Base-by-base conservation (phyloP, 2,113 vertebrate genomes). In the Cranoglanis bouderius region DNA sequence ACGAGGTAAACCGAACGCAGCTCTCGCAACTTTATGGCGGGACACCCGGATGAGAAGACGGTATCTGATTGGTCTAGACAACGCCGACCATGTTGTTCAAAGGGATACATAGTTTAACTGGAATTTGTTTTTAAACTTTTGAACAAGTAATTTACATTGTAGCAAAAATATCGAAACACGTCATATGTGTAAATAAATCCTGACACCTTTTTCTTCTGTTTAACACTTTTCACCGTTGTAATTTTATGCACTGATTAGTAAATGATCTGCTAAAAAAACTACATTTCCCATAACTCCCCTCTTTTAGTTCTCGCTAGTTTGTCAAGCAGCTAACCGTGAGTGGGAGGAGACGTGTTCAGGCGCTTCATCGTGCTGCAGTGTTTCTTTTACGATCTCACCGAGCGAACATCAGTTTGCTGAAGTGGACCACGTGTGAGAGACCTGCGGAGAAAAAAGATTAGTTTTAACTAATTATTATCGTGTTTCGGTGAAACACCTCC, bases 401-500 rank as follows among this genome's bases (percentile, higher is more conserved):
- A 61, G 49, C 55, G 65, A 12, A n/a, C 61, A 55, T 32, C 84
- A 51, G 63, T 49, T 49, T 55, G 84, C 49, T 35, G 67, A 40
- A 38, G 19, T 57, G 21, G 40, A 74, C n/a, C 84, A 85, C 84
- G 84, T 85, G 84, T 75, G 9, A 74, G 49, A 21, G n/a, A 85
- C n/a, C 65, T 72, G 6, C 70, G 16, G 57, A 51, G n/a, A 81
- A 38, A 26, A 72, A 26, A 35, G 16, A 70, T 51, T 35, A 6
- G 32, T 57, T 55, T 40, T 4, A 85, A 35, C 6, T 72, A 24
- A 72, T 72, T 84, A 16, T 49, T 26, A 85, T 85, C 63, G 84
- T 85, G 84, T 85, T 85, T 77, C 85, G 46, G 53, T 24, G 35
- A 59, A 59, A 86, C 85, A 86, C 70, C 35, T 40, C 3, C 13